Evolutionary conservation across 2,888 invertebrate genomes (phyloP).

Genomic region (Amphimallon solstitiale): DNA sequence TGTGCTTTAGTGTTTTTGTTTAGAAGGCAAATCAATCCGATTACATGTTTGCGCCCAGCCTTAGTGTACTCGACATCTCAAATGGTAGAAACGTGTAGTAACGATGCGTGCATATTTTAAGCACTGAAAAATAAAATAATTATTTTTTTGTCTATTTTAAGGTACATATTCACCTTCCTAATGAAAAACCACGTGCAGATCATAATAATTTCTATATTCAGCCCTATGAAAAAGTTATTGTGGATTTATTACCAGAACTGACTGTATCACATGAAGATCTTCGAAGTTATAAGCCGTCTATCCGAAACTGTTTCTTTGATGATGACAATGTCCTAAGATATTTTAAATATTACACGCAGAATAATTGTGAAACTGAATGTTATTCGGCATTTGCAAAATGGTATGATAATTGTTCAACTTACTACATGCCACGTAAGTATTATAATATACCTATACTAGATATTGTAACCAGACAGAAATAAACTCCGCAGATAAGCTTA

Average conservation of each 20-base stretch:
- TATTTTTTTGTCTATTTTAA: conserved; percentile 72
- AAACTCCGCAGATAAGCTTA: too few species aligned
- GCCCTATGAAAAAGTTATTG: conserved; percentile 75
- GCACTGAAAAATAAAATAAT: too few species aligned
- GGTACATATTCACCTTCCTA: conserved; percentile 76
- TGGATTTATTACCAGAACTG: conserved; percentile 78
- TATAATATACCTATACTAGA: too few species aligned
- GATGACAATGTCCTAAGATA: conserved; percentile 71
- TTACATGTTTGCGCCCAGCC: too few species aligned
- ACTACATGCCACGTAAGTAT: conserved; percentile 70
- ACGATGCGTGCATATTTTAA: too few species aligned
- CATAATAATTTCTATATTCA: conserved; percentile 78
- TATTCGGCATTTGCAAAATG: conserved; percentile 73
- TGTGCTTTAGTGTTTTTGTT: too few species aligned
- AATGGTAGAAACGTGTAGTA: too few species aligned
- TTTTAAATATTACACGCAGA: conserved; percentile 77
- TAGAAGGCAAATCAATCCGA: too few species aligned
- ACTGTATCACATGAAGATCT: conserved; percentile 77
- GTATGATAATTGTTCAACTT: conserved; percentile 75
- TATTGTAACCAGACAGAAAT: too few species aligned
- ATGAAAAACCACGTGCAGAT: conserved; percentile 73
- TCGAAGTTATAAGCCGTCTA: conserved; percentile 70
- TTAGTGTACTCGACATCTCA: too few species aligned
- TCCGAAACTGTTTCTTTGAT: conserved; percentile 77
- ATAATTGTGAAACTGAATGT: conserved; percentile 79